phyloP scores from a whole-genome alignment of 2,888 invertebrate species.

The Lithophane ornitopus region DNA sequence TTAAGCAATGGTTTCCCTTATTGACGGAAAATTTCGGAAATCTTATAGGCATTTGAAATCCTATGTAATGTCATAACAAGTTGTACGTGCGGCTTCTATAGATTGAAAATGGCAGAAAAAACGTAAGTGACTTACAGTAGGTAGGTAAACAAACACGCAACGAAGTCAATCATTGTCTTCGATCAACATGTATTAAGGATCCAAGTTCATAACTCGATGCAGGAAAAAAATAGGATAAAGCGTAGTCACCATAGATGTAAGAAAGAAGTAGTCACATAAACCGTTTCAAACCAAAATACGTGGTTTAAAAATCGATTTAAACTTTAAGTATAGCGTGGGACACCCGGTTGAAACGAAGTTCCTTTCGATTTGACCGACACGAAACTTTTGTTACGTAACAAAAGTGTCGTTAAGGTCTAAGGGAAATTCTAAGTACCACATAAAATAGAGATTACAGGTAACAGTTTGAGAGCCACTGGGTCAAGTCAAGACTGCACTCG shows the following conservation, averaged over 20 bases:
- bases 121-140: neutral
- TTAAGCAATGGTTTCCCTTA: neutral
- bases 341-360: neutral
- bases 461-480: slow-evolving; percentile 36
- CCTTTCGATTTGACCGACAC: neutral
- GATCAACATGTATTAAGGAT: neutral
- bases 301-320: too few species aligned
- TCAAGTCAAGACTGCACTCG: slow-evolving; percentile 1
- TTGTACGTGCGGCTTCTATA: neutral
- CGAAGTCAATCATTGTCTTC: neutral
- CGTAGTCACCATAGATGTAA: too few species aligned
- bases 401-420: neutral
- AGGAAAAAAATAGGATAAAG: neutral
- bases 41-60: neutral
- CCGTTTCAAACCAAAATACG: too few species aligned
- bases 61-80: neutral
- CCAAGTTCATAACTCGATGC: neutral
- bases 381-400: neutral
- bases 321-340: too few species aligned
- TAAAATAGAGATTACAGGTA: neutral
- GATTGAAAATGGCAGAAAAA: neutral
- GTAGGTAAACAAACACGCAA: neutral
- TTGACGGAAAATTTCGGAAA: neutral
- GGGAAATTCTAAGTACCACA: neutral
- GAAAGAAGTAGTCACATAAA: too few species aligned